A percentile compares a stretch with the other conserved stretches of the same genome.
phyloP scores from a whole-genome alignment of 2,113 vertebrate species.

The Carassius carassius region DNA sequence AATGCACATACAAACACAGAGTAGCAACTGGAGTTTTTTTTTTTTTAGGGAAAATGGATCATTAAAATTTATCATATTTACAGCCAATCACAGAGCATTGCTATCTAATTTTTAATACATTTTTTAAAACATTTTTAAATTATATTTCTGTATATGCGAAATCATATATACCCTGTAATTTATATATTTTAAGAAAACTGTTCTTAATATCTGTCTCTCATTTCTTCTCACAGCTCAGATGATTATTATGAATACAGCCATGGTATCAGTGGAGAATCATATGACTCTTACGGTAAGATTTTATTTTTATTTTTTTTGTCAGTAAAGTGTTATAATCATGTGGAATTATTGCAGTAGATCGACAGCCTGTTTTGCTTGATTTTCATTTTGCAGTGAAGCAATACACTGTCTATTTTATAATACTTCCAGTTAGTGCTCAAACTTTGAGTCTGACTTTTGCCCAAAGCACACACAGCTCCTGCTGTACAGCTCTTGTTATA shows the following conservation, averaged over 20 bases:
- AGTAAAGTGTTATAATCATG: neutral
- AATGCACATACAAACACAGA: neutral
- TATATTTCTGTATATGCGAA: too few species aligned
- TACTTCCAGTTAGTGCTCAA: neutral
- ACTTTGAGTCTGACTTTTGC: neutral
- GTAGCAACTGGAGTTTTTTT: neutral
- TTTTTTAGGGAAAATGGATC: too few species aligned
- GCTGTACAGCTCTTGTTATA: neutral
- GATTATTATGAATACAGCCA: conserved; percentile 97
- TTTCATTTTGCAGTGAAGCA: neutral
- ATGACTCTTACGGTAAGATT: conserved; percentile 83
- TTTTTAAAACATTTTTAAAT: too few species aligned
- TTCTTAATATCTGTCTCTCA: neutral
- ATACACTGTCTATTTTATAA: neutral
- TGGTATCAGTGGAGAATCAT: conserved; percentile 84
- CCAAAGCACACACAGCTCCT: neutral
- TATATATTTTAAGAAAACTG: neutral
- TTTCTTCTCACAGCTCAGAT: conserved; percentile 80
- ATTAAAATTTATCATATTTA: too few species aligned
- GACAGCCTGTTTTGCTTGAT: neutral
- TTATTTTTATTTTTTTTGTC: neutral
- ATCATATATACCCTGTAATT: too few species aligned
- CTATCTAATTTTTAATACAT: too few species aligned
- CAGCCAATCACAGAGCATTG: neutral
- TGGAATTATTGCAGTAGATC: neutral